Evolutionary conservation across 1,140 invertebrate species (phyloP).

Genomic region (Sycophaga agraensis): DNA sequence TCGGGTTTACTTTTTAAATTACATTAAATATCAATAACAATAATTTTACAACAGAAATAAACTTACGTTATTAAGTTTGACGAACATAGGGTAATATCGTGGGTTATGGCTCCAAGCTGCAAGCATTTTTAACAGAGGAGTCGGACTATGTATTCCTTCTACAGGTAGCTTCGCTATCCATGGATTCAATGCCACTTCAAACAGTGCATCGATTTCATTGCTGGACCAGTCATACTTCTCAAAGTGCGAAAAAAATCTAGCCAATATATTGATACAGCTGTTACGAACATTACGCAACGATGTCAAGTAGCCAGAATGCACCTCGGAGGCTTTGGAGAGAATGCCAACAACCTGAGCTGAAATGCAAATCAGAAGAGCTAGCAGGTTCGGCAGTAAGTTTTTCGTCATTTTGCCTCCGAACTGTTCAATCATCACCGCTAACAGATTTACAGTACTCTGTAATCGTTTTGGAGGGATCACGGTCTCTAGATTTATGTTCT

Average conservation of each 20-base stretch:
- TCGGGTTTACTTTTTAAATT: no score
- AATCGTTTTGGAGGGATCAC: constrained; percentile 72
- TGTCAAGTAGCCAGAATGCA: constrained; percentile 65
- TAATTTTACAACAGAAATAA: neutral
- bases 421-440: constrained; percentile 81
- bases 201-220: constrained; percentile 74
- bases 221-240: constrained; percentile 72
- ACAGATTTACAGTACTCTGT: constrained; percentile 73
- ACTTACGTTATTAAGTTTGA: constrained; percentile 60
- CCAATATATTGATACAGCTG: constrained; percentile 62
- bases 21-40: no score
- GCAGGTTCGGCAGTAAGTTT: constrained; percentile 67
- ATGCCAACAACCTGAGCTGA: constrained; percentile 65
- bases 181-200: constrained; percentile 79
- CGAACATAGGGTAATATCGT: constrained; percentile 72
- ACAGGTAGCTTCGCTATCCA: constrained; percentile 72
- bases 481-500: constrained; percentile 62
- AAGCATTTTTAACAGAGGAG: constrained; percentile 78
- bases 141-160: constrained; percentile 83
- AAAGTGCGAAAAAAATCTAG: constrained; percentile 79
- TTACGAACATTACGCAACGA: constrained; percentile 71
- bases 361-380: constrained; percentile 74
- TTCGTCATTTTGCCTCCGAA: constrained; percentile 75
- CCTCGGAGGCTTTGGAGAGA: constrained; percentile 57
- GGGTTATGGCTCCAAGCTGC: constrained; percentile 75